Evolutionary conservation across 2,797 vertebrate species (phyloP), one percentile per base, ranked within the genome.

Genomic region (Melanogrammus aeglefinus): DNA sequence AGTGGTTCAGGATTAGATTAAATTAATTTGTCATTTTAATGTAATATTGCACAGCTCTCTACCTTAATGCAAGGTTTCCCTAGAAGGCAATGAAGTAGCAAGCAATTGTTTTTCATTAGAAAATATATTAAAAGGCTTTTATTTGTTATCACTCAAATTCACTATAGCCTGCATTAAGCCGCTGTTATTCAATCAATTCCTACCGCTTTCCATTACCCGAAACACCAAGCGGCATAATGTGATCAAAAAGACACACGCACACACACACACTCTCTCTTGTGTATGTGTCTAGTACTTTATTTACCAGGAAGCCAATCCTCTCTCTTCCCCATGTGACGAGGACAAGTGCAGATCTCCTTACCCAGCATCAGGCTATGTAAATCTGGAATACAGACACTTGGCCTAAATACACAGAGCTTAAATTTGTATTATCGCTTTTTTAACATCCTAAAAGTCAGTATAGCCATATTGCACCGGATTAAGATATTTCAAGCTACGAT

Each of bases 211-310:
- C 66, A 81, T 85, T 75, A 81, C 77, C 72, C 77, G 47, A 76
- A 82, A 80, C 71, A 9, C 41, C 35, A 66, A 76, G 82, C 90
- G 82, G 84, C 41, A 72, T 88, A 85, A 91, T 83, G 78, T 76
- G 74, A 84, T 83, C 77, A 39, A 76, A 76, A 76, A 24, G 39
- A 47, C 63, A 63, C 63, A 47, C 73, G 79, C 73, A 86, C 31
- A 79, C 29, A 51, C 66, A 74, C 57, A 47, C 70, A 77, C n/a
- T n/a, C n/a, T n/a, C n/a, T n/a, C n/a, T n/a, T n/a, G n/a, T n/a
- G n/a, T n/a, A n/a, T n/a, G n/a, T n/a, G n/a, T 29, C n/a, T 6
- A 29, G 72, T 27, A 78, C 18, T 77, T 24, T 33, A 73, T 73
- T 76, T 18, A 63, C 74, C 33, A 72, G 44, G n/a, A 44, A 47